These are phyloP conservation scores for Dynastes maya DNA, from an alignment of 2,888 invertebrate genomes.

Conservation along the genomic window DNA sequence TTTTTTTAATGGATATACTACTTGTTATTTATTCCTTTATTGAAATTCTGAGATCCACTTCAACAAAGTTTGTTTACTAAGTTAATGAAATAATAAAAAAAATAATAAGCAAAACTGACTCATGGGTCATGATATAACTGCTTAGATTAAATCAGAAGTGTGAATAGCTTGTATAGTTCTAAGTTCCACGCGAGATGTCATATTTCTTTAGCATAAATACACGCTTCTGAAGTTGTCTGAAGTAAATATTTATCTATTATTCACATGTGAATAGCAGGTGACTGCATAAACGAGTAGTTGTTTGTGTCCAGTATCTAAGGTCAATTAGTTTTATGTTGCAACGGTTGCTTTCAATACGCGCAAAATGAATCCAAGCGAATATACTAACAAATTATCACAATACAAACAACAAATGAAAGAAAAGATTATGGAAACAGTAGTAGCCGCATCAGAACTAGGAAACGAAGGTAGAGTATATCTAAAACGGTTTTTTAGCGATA, in stretches of 20 bases:
- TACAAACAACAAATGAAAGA: constrained; percentile 65
- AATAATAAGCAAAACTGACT: too few relatives aligned
- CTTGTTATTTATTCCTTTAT: too few relatives aligned
- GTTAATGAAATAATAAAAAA: too few relatives aligned
- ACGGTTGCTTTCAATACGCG: neutral
- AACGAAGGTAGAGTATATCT: constrained; percentile 62
- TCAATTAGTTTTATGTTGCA: constrained; percentile 5
- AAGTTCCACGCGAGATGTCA: too few relatives aligned
- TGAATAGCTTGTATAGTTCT: too few relatives aligned
- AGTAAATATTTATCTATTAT: constrained; percentile 5
- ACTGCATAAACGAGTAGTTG: neutral
- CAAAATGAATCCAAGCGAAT: constrained; percentile 51
- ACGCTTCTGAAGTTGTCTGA: too few relatives aligned
- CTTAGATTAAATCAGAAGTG: too few relatives aligned
- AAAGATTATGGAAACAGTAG: constrained; percentile 60
- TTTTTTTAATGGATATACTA: too few relatives aligned
- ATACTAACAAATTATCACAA: constrained; percentile 61
- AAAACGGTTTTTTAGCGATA: constrained; percentile 3
- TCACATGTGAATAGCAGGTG: neutral
- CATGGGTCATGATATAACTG: too few relatives aligned
- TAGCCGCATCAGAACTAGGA: constrained; percentile 62
- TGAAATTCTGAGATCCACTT: too few relatives aligned
- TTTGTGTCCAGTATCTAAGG: neutral
- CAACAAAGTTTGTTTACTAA: too few relatives aligned
- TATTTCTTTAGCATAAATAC: too few relatives aligned